Evolutionary conservation across 2,797 vertebrate species (phyloP).

Genomic region (Myoxocephalus aenaeus): DNA sequence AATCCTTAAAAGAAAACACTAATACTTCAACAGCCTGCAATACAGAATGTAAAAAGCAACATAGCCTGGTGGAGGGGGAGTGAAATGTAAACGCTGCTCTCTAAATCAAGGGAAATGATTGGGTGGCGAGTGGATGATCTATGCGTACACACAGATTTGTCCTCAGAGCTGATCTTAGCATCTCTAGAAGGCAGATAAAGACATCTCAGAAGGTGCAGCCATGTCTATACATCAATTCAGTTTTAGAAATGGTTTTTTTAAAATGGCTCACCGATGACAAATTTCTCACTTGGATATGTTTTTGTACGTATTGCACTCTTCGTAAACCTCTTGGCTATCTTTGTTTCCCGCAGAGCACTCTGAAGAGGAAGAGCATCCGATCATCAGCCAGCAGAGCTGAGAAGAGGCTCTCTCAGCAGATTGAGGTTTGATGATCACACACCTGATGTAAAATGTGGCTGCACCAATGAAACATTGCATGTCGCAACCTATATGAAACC

Average conservation of each 20-base stretch:
- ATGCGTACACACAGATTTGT: neutral
- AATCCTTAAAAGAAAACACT: neutral
- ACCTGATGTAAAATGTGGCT: slow-evolving; percentile 1
- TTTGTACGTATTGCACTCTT: neutral
- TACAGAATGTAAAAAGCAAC: neutral
- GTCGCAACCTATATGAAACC: neutral
- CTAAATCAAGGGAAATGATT: neutral
- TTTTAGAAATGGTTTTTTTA: neutral
- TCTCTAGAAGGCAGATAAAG: neutral
- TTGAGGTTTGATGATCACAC: slow-evolving; percentile 72
- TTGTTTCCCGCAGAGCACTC: slow-evolving; percentile 84
- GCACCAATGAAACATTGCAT: neutral
- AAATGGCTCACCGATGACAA: neutral
- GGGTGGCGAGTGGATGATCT: neutral
- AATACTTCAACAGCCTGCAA: neutral
- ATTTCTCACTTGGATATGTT: neutral
- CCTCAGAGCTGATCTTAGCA: neutral
- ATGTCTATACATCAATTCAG: neutral
- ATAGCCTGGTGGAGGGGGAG: neutral
- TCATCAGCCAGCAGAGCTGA: slow-evolving; percentile 88
- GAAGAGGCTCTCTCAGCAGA: slow-evolving; percentile 90
- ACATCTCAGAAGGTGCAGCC: neutral
- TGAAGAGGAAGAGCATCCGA: slow-evolving; percentile 91
- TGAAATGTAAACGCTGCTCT: neutral
- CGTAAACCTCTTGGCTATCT: slow-evolving; percentile 18